Percentiles rank a stretch among this genome's conserved stretches.
Conservation (phyloP, 2,888 invertebrate species). For the Pyrrhia umbra region DNA sequence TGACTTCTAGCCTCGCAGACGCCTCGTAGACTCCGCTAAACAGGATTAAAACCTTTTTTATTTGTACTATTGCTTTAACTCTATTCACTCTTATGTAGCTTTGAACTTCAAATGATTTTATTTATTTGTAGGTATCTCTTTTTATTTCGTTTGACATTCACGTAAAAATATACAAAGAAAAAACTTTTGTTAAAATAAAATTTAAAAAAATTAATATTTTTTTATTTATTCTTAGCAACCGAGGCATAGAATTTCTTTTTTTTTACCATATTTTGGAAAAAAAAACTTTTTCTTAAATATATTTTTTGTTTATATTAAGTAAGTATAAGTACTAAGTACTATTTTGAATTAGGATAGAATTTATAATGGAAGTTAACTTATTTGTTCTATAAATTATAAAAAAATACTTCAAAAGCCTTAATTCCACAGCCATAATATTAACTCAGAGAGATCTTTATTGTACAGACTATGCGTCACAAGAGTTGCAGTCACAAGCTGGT, state of each 20-base stretch:
- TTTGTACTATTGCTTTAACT: slow-evolving; percentile 69
- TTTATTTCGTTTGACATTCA: slow-evolving; percentile 19
- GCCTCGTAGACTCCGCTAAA: slow-evolving; percentile 81
- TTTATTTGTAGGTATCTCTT: slow-evolving; percentile 17
- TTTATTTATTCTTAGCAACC: background rate
- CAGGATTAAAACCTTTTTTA: slow-evolving; percentile 86
- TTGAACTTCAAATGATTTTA: slow-evolving; percentile 37
- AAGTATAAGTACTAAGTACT: too few species aligned
- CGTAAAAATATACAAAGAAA: slow-evolving; percentile 2
- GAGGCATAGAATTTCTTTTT: background rate
- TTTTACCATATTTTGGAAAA: too few species aligned
- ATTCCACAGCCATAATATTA: slow-evolving; percentile 5
- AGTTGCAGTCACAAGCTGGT: slow-evolving; percentile 46
- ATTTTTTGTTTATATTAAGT: too few species aligned
- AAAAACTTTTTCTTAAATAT: too few species aligned
- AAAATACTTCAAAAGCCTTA: background rate
- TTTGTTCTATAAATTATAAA: background rate
- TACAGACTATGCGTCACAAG: slow-evolving; percentile 41
- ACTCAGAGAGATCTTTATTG: slow-evolving; percentile 14
- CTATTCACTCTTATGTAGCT: slow-evolving; percentile 55
- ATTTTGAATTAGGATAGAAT: too few species aligned
- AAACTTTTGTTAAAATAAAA: background rate
- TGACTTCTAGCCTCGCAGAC: slow-evolving; percentile 82
- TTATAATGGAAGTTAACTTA: too few species aligned
- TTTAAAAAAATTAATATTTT: background rate